Percentiles rank a stretch among this genome's conserved stretches.
phyloP scores from a whole-genome alignment of 1,140 invertebrate genomes.

The Plectrocnemia conspersa region DNA sequence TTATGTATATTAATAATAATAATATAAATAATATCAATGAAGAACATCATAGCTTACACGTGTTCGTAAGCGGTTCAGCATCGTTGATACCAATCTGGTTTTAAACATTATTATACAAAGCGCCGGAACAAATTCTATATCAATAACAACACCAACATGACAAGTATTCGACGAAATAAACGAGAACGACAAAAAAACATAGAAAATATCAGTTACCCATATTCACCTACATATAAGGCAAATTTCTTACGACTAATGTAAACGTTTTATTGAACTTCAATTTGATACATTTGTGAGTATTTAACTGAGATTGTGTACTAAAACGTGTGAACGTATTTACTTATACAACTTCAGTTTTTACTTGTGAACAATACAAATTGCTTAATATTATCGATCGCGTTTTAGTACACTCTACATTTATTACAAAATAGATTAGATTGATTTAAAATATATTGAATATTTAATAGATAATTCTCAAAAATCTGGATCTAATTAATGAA shows the following conservation, averaged over 20 bases:
- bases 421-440: neutral
- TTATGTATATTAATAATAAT: conserved; percentile 16
- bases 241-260: conserved; percentile 20
- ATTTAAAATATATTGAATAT: too few species aligned
- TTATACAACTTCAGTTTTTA: neutral
- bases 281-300: neutral
- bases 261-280: neutral
- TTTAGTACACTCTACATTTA: neutral
- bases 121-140: too few species aligned
- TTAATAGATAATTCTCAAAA: too few species aligned
- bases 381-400: neutral
- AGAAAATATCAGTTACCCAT: neutral
- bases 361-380: neutral
- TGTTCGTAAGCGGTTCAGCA: too few species aligned
- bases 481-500: too few species aligned
- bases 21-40: conserved; percentile 13
- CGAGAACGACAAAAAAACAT: conserved; percentile 7
- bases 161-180: neutral
- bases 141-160: neutral
- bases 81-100: too few species aligned
- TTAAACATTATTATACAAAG: too few species aligned
- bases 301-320: neutral
- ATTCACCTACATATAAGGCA: conserved; percentile 19
- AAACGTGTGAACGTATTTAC: neutral
- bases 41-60: conserved; percentile 6